Percentiles rank a stretch among this genome's conserved stretches.
phyloP scores from a whole-genome alignment of 2,797 vertebrate species.

The Peromyscus aztecus region DNA sequence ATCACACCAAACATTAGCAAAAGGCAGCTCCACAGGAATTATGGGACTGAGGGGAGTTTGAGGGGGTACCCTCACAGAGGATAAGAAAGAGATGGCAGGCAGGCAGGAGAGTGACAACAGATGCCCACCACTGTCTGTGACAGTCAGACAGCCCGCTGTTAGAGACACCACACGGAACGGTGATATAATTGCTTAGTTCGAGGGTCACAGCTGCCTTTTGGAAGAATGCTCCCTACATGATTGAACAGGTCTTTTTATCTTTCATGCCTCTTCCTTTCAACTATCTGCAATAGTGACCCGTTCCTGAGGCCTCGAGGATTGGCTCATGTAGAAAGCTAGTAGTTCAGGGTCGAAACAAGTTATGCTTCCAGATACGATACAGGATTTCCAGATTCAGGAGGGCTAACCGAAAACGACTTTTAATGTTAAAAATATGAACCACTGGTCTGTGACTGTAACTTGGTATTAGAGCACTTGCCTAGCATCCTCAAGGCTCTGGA shows the following conservation, averaged over 20 bases:
- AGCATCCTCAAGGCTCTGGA: neutral
- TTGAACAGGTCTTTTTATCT: neutral
- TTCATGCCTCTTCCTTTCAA: neutral
- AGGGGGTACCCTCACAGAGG: neutral
- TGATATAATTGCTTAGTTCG: neutral
- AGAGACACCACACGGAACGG: neutral
- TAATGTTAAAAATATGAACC: neutral
- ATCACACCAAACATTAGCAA: neutral
- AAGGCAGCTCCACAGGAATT: neutral
- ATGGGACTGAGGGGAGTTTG: neutral
- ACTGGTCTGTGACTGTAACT: rapidly evolving
- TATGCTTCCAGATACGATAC: neutral
- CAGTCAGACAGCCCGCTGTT: rapidly evolving
- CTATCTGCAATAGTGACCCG: neutral
- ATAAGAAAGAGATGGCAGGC: too few relatives aligned
- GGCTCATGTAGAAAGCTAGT: neutral
- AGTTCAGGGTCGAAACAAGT: neutral
- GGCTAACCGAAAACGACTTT: neutral
- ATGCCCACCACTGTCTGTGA: neutral
- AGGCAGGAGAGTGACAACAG: neutral
- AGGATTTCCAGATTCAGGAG: neutral
- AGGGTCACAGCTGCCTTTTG: neutral
- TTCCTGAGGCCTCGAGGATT: neutral
- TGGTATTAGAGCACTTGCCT: too few relatives aligned
- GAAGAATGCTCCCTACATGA: neutral